A percentile compares a stretch with the other conserved stretches of the same genome.
Evolutionary conservation across 2,797 vertebrate genomes (phyloP).

Genomic region (Nasua narica): DNA sequence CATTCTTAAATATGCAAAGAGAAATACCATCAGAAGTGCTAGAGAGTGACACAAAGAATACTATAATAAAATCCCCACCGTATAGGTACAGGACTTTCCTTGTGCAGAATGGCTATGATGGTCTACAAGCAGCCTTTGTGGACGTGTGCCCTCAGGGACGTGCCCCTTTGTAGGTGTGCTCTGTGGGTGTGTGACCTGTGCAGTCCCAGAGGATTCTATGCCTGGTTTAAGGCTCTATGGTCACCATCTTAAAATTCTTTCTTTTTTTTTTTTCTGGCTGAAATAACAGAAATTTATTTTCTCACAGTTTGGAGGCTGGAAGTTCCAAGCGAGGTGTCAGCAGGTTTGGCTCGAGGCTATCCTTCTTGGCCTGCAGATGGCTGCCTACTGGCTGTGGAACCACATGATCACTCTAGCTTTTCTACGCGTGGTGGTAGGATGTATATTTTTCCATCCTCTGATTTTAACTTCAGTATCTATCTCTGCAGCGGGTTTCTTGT

Average conservation of each 20-base stretch:
- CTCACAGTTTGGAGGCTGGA: not conserved
- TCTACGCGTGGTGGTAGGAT: not conserved
- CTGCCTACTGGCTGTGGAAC: not conserved
- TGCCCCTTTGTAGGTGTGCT: not conserved
- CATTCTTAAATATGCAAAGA: not conserved
- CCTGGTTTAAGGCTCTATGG: not conserved
- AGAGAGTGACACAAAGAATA: not conserved
- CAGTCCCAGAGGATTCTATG: not conserved
- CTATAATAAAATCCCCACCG: not conserved
- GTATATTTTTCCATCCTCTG: not conserved
- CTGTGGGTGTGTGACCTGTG: not conserved
- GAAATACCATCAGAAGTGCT: not conserved
- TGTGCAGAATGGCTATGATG: not conserved
- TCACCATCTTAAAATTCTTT: not conserved
- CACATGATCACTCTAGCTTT: not conserved
- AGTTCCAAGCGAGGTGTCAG: not conserved
- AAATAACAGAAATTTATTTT: not conserved
- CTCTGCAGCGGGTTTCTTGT: not conserved
- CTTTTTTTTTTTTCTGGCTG: not conserved
- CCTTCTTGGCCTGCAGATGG: not conserved
- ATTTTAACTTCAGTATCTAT: not conserved
- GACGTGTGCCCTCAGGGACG: not conserved
- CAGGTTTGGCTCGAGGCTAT: not conserved
- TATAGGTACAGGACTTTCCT: not conserved
- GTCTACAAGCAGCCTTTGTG: not conserved